Conservation (phyloP, 2,888 invertebrate species). For the Myopa tessellatipennis region DNA sequence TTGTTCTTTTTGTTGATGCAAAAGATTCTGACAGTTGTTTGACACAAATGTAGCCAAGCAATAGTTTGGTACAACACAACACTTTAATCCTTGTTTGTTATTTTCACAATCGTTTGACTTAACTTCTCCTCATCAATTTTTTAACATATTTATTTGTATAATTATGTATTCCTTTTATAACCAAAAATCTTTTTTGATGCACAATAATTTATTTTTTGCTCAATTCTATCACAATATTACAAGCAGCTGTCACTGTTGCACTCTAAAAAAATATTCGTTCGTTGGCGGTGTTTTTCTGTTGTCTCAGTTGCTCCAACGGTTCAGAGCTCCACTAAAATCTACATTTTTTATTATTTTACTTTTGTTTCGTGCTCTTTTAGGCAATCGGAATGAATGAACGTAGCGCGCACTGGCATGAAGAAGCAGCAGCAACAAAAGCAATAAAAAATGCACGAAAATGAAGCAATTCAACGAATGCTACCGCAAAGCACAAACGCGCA, state of each 20-base stretch:
- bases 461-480: slow-evolving; percentile 36
- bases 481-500: slow-evolving; percentile 54
- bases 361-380: background rate
- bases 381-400: slow-evolving; percentile 32
- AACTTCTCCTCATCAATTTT: background rate
- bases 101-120: background rate
- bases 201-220: background rate
- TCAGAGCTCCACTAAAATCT: background rate
- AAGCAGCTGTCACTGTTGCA: slow-evolving; percentile 31
- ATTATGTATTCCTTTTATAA: background rate
- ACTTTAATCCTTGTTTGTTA: slow-evolving; percentile 12
- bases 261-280: background rate
- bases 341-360: slow-evolving; percentile 1
- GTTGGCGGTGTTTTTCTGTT: background rate
- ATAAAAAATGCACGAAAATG: slow-evolving; percentile 28
- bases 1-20: slow-evolving; percentile 18
- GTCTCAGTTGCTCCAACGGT: slow-evolving; percentile 32
- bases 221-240: background rate
- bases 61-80: background rate
- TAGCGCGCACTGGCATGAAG: slow-evolving; percentile 11
- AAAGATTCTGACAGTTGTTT: slow-evolving; percentile 26
- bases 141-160: background rate
- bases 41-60: slow-evolving; percentile 11
- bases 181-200: background rate
- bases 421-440: background rate